Evolutionary conservation across 1,140 invertebrate species (phyloP), one percentile per base, ranked within the genome.

Genomic region (Ostrea denselamellosa): DNA sequence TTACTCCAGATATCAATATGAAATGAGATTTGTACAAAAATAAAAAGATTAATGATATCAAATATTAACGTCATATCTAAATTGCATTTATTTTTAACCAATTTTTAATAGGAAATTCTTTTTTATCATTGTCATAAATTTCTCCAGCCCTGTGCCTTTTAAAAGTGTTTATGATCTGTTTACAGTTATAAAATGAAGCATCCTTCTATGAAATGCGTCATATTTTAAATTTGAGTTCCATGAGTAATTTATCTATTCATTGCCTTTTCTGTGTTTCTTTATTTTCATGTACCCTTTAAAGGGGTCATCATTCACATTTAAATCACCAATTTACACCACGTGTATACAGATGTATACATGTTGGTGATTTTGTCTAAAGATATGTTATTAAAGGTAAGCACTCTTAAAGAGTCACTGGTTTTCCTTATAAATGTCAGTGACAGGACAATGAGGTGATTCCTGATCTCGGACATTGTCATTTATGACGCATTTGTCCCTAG

Each of bases 321-420:
- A 77, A 77, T 77, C 68, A 77, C 28, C 25, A 77, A 77, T 77
- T 34, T 34, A 77, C 25, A 77, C 68, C 34, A 77, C 34, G 68
- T 14, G 5, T 25, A 14, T 25, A 77, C 9, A 77, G 22, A 25
- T 22, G 12, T 77, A 34, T 77, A 77, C 14, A 25, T 77, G n/a
- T n/a, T 34, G 68, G 12, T 77, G 25, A 28, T 25, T 25, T 34
- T 77, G 68, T 28, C 28, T 25, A 28, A 28, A 77, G 28, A 77
- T 77, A 12, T 12, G 25, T 77, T 25, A 77, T 77, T 77, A 28
- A 44, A 44, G 34, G 5, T 62, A 77, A 77, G 25, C 25, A 28
- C 68, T 17, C 68, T 25, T 14, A 4, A 77, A 34, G 68, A 77
- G 68, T 77, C 68, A 77, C 68, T 77, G 68, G 68, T 77, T 77